Evolutionary conservation across 2,797 vertebrate species (phyloP), one percentile per base, ranked within the genome.

Genomic region (Coccyzus lansbergi): DNA sequence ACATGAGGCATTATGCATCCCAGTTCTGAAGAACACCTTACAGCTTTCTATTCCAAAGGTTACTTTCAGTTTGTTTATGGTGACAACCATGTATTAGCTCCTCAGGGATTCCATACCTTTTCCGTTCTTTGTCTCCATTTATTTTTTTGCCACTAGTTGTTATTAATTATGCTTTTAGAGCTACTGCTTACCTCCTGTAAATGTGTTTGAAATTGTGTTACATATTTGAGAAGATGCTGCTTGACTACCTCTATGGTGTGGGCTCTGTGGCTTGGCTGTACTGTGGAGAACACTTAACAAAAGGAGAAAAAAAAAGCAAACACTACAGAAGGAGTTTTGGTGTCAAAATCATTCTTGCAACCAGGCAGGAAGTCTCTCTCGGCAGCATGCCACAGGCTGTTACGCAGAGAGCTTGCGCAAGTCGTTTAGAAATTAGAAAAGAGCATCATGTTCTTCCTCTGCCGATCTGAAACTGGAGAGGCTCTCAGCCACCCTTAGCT

Each of bases 401-500:
- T 96, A 83, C 51, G 24, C 83, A 89, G 33, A 91, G 83, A 78
- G 56, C 79, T 98, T 97, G 93, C 96, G 91, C 83, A 97, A 97
- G 83, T 40, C 14, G 1, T 79, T 90, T 90, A 94, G 92, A 86
- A 95, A 95, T 97, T 83, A 94, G 72, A 97, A 97, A 95, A 95
- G 4, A 90, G 59, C 68, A 74, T 53, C 6, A 6, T 87, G 92
- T 89, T 38, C 56, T 95, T 96, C 94, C 93, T 91, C 83, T 59
- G 76, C 76, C 81, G 79, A 75, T 71, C 67, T 72, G 94, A 92
- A 95, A 94, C 62, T 36, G 42, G 72, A 40, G 42, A 71, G 55
- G 62, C 52, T n/a, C 40, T 62, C 9, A n/a, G 13, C 18, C 51
- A n/a, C 62, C 42, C 46, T 29, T 4, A 31, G 15, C 36, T 87